phyloP scores from a whole-genome alignment of 2,888 invertebrate genomes.

The Brachyopa scutellaris region DNA sequence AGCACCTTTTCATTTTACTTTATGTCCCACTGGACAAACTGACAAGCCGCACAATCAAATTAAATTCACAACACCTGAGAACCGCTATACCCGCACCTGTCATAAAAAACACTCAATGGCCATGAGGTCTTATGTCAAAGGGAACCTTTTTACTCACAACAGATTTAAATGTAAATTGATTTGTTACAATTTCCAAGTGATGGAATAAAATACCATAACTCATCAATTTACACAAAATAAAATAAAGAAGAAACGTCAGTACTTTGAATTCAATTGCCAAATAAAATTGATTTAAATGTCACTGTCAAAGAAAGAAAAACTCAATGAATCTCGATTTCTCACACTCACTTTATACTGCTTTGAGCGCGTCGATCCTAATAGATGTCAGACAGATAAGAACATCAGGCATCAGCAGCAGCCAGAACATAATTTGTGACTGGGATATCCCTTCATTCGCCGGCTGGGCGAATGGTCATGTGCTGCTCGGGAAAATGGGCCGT shows the following conservation, averaged over 20 bases:
- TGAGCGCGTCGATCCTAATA: constrained; percentile 35
- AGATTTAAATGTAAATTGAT: constrained; percentile 6
- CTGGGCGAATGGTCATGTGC: background rate
- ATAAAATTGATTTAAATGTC: constrained; percentile 56
- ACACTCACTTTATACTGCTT: constrained; percentile 31
- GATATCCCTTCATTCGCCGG: constrained; percentile 28
- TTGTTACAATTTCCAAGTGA: background rate
- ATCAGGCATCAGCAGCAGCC: too few species aligned
- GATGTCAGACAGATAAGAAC: constrained; percentile 52
- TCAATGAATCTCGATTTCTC: constrained; percentile 52
- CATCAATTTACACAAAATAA: background rate
- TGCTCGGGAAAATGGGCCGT: constrained; percentile 60
- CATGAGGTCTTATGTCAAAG: background rate
- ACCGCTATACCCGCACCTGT: too few species aligned
- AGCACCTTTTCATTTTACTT: too few species aligned
- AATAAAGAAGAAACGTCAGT: background rate
- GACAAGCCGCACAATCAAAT: too few species aligned
- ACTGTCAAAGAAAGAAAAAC: too few species aligned
- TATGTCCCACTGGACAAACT: too few species aligned
- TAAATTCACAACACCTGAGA: too few species aligned
- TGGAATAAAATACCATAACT: constrained; percentile 6
- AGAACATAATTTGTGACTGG: constrained; percentile 47
- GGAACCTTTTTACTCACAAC: background rate
- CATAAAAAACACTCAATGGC: background rate
- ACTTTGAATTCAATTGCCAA: constrained; percentile 1